phyloP scores from a whole-genome alignment of 1,140 invertebrate genomes.

The Megalopta genalis region DNA sequence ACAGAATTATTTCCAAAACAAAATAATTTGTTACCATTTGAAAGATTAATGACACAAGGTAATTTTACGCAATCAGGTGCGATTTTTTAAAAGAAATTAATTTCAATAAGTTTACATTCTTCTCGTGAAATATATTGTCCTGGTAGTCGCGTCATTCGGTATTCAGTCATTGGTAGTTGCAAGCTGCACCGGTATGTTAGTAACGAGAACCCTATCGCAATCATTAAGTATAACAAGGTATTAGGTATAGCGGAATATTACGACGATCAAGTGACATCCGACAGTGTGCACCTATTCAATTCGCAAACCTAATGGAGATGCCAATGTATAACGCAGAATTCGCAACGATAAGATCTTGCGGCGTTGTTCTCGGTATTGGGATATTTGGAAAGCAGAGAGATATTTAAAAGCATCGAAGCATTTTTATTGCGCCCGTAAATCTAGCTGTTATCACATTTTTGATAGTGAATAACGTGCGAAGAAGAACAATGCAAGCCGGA shows the following conservation, averaged over 20 bases:
- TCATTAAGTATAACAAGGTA: slow-evolving; percentile 24
- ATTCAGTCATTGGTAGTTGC: background rate
- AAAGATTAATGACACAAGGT: no score
- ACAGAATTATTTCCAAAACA: no score
- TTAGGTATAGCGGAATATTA: slow-evolving; percentile 41
- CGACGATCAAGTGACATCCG: slow-evolving; percentile 40
- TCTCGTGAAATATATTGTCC: no score
- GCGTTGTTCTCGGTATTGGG: background rate
- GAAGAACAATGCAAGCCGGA: no score
- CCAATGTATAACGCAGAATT: background rate
- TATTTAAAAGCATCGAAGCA: background rate
- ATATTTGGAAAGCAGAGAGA: background rate
- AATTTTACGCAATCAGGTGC: no score
- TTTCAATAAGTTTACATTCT: no score
- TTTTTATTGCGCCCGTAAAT: no score
- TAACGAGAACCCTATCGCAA: slow-evolving; percentile 41
- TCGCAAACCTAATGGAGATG: background rate
- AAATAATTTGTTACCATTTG: no score
- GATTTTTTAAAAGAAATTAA: no score
- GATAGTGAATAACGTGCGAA: no score
- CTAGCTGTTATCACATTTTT: no score
- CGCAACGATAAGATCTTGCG: background rate
- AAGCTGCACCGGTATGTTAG: background rate
- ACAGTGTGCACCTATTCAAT: background rate
- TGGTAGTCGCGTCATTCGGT: no score